A percentile compares a stretch with the other conserved stretches of the same genome.
These are phyloP conservation scores for Phlogophora meticulosa DNA, from an alignment of 2,888 invertebrate genomes.

Conservation along the genomic window DNA sequence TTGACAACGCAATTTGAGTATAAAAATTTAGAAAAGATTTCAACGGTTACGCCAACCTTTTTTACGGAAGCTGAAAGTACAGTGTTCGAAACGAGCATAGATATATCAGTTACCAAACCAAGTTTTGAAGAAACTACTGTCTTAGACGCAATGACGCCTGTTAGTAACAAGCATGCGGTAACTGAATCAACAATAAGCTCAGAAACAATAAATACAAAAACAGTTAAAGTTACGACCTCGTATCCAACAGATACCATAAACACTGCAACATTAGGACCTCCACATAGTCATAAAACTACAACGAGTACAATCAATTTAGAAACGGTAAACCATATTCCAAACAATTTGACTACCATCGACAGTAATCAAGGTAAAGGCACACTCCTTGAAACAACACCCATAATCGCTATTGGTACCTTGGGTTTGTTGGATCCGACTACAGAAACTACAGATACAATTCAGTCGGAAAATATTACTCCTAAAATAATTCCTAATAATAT, in stretches of 20 bases:
- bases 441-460: slow-evolving; percentile 4
- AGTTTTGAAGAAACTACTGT: slow-evolving; percentile 26
- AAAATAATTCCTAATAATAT: neutral
- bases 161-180: slow-evolving; percentile 1
- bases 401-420: neutral
- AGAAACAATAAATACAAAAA: neutral
- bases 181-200: slow-evolving; percentile 18
- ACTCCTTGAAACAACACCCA: slow-evolving; percentile 12
- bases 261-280: neutral
- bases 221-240: neutral
- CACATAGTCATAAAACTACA: slow-evolving; percentile 9
- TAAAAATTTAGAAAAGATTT: slow-evolving; percentile 7
- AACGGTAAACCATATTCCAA: slow-evolving; percentile 13
- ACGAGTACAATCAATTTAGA: slow-evolving; percentile 14
- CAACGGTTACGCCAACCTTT: slow-evolving; percentile 19
- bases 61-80: slow-evolving; percentile 13
- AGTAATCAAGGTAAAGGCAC: slow-evolving; percentile 7
- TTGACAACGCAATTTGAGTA: slow-evolving; percentile 18
- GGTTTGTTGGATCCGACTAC: neutral
- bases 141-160: slow-evolving; percentile 3
- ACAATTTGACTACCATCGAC: slow-evolving; percentile 29
- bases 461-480: slow-evolving; percentile 4
- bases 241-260: slow-evolving; percentile 11
- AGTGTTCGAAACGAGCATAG: slow-evolving; percentile 7
- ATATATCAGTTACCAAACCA: slow-evolving; percentile 32